A percentile compares a stretch with the other conserved stretches of the same genome.
Conservation (phyloP, 2,797 vertebrate genomes). For the Macroramphosus scolopax region DNA sequence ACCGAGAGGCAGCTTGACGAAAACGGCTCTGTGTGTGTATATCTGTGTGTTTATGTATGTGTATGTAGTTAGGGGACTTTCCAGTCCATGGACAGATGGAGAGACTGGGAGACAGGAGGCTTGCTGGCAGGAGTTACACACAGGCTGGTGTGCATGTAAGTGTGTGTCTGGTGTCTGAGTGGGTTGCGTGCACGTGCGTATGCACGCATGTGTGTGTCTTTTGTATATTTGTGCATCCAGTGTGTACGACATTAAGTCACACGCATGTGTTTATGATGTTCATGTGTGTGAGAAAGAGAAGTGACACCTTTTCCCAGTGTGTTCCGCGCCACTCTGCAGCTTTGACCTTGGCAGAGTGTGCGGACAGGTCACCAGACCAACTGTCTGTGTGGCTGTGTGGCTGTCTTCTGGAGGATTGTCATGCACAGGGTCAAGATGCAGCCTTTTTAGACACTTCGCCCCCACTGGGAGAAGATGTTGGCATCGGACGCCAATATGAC, state of each 20-base stretch:
- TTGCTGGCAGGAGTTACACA: constrained; percentile 75
- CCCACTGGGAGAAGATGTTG: constrained; percentile 39
- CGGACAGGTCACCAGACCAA: constrained; percentile 71
- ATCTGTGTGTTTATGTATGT: constrained; percentile 15
- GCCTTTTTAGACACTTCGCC: constrained; percentile 30
- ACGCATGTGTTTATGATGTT: constrained; percentile 41
- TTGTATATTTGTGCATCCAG: constrained; percentile 12
- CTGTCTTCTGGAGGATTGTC: constrained; percentile 57
- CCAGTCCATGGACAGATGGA: constrained; percentile 82
- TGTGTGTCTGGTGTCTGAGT: constrained; percentile 22
- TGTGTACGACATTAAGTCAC: constrained; percentile 39
- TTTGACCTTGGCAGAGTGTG: constrained; percentile 77
- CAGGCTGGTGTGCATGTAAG: constrained; percentile 70
- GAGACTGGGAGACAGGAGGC: constrained; percentile 81
- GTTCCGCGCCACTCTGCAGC: constrained; percentile 62
- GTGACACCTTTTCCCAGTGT: constrained; percentile 63
- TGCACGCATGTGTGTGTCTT: constrained; percentile 22
- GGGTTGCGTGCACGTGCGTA: constrained; percentile 6
- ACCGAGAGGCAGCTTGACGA: constrained; percentile 68
- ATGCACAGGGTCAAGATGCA: constrained; percentile 56
- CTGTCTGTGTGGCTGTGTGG: constrained; percentile 63
- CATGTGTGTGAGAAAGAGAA: constrained; percentile 28
- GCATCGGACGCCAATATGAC: constrained; percentile 50
- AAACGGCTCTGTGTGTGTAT: constrained; percentile 52
- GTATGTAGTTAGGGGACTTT: constrained; percentile 69